Evolutionary conservation across 2,113 vertebrate species (phyloP).

Genomic region (Blennius ocellaris): DNA sequence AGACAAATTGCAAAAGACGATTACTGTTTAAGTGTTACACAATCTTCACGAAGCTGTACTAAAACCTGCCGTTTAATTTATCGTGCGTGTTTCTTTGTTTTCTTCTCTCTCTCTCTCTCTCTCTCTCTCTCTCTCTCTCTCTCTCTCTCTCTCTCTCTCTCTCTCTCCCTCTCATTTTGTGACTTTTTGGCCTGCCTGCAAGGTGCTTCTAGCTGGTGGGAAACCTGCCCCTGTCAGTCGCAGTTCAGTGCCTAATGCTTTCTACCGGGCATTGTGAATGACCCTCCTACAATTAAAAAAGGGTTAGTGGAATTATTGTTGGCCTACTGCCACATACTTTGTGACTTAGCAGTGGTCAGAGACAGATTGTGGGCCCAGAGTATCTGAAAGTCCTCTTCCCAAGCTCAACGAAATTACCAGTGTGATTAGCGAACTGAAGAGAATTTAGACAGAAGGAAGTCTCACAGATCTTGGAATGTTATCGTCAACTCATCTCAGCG

Average conservation of each 20-base stretch:
- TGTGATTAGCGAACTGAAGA: conserved; percentile 61
- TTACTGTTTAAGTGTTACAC: background rate
- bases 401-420: conserved; percentile 42
- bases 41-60: background rate
- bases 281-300: conserved; percentile 76
- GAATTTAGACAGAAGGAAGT: conserved; percentile 13
- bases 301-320: conserved; percentile 74
- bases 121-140: background rate
- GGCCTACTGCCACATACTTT: conserved; percentile 72
- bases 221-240: conserved; percentile 66
- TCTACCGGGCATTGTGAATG: conserved; percentile 64
- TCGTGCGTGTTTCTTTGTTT: conserved; percentile 3
- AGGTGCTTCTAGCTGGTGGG: conserved; percentile 59
- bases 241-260: conserved; percentile 72
- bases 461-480: no score
- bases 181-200: conserved; percentile 46
- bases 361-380: conserved; percentile 51
- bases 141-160: no score
- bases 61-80: conserved; percentile 8
- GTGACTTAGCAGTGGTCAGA: conserved; percentile 65
- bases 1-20: background rate
- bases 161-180: conserved; percentile 19
- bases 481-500: no score
- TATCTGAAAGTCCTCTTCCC: conserved; percentile 48
- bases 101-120: background rate